Conservation (phyloP, 2,888 invertebrate species). For the Ischnus inquisitorius region DNA sequence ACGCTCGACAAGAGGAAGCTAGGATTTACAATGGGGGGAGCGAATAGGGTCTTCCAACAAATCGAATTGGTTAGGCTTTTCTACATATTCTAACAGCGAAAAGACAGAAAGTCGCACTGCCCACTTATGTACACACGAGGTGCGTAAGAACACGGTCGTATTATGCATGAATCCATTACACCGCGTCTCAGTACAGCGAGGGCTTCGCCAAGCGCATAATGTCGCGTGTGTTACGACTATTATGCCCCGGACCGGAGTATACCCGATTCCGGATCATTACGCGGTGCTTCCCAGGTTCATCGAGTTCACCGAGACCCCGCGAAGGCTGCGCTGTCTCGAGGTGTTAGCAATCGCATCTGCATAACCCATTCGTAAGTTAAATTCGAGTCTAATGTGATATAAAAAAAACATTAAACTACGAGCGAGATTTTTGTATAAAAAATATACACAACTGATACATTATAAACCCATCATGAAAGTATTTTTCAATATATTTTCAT, state of each 20-base stretch:
- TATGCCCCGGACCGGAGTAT: slow-evolving; percentile 42
- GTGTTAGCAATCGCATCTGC: slow-evolving; percentile 51
- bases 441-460: no score
- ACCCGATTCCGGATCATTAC: slow-evolving; percentile 50
- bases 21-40: slow-evolving; percentile 22
- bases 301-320: slow-evolving; percentile 25
- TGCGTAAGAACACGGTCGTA: slow-evolving; percentile 51
- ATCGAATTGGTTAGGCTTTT: not conserved
- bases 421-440: not conserved
- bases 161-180: slow-evolving; percentile 59
- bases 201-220: slow-evolving; percentile 72
- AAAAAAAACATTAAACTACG: not conserved
- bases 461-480: no score
- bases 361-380: slow-evolving; percentile 39
- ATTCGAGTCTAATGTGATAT: not conserved
- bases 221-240: slow-evolving; percentile 77
- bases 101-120: slow-evolving; percentile 42
- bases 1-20: slow-evolving; percentile 37
- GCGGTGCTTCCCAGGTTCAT: slow-evolving; percentile 19
- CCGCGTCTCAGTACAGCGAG: slow-evolving; percentile 22
- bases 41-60: not conserved
- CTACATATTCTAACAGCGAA: slow-evolving; percentile 4
- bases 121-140: slow-evolving; percentile 30
- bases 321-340: slow-evolving; percentile 21
- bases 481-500: no score